phyloP scores from a whole-genome alignment of 2,888 invertebrate genomes.

The Dynastes grantii region DNA sequence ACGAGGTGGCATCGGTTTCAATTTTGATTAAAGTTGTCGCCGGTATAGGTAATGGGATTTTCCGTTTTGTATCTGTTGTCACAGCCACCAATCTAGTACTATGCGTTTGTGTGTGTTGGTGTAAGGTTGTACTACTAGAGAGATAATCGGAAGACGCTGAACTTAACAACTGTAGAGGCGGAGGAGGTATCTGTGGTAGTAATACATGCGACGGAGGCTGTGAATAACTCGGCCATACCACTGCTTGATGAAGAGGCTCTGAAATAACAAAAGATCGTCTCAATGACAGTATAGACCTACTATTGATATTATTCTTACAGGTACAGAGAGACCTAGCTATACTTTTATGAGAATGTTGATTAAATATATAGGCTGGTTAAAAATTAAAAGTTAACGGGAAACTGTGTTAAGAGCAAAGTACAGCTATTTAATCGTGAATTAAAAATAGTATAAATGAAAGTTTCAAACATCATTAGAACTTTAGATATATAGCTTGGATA shows the following conservation, averaged over 20 bases:
- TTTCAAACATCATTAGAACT: no score
- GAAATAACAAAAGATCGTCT: constrained; percentile 59
- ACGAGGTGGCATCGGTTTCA: constrained; percentile 75
- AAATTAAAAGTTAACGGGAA: no score
- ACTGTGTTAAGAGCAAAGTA: no score
- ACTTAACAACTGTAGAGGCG: constrained; percentile 78
- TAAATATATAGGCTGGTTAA: no score
- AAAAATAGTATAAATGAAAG: no score
- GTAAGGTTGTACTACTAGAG: constrained; percentile 77
- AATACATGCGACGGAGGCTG: constrained; percentile 71
- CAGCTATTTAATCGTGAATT: no score
- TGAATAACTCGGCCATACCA: constrained; percentile 82
- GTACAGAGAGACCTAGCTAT: no score
- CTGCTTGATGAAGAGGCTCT: constrained; percentile 81
- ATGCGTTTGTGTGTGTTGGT: constrained; percentile 79
- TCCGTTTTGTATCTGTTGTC: constrained; percentile 73
- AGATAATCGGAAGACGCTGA: constrained; percentile 72
- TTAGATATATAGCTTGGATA: no score
- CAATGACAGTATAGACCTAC: background rate
- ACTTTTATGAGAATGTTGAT: no score
- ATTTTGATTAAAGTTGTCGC: constrained; percentile 79
- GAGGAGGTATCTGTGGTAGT: constrained; percentile 76
- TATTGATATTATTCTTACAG: no score
- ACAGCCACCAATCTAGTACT: constrained; percentile 80
- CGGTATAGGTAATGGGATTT: constrained; percentile 70